Conservation (phyloP, 1,140 invertebrate genomes). For the Manduca sexta region DNA sequence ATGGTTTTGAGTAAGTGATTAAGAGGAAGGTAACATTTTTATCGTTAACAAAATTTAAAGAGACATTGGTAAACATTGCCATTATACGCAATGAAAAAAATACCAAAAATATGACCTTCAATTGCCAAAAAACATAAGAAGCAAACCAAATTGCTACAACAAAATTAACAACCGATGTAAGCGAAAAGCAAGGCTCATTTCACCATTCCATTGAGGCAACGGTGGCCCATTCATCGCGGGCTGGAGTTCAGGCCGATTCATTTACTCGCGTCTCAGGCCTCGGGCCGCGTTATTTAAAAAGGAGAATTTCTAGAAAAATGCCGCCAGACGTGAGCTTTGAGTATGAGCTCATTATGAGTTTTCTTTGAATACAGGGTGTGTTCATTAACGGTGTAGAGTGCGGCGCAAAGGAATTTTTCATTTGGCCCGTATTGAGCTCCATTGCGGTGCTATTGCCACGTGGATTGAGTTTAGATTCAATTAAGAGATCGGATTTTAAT, state of each 20-base stretch:
- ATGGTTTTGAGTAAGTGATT: no score
- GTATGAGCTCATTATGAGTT: constrained; percentile 6
- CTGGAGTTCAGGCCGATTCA: background rate
- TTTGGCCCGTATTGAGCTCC: constrained; percentile 1
- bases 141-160: no score
- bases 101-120: no score
- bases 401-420: constrained; percentile 7
- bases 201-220: background rate
- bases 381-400: constrained; percentile 4
- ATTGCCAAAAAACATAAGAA: no score
- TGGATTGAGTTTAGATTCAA: no score
- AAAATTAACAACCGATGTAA: background rate
- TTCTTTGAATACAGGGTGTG: constrained; percentile 6
- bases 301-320: constrained; percentile 6
- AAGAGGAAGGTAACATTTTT: no score
- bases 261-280: constrained; percentile 3
- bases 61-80: no score
- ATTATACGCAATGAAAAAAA: no score
- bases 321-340: constrained; percentile 1
- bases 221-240: background rate
- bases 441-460: no score
- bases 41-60: no score
- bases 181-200: constrained; percentile 1
- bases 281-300: constrained; percentile 1
- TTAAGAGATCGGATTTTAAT: no score